Conservation (phyloP, 2,888 invertebrate genomes). For the Rotaria sp. region DNA sequence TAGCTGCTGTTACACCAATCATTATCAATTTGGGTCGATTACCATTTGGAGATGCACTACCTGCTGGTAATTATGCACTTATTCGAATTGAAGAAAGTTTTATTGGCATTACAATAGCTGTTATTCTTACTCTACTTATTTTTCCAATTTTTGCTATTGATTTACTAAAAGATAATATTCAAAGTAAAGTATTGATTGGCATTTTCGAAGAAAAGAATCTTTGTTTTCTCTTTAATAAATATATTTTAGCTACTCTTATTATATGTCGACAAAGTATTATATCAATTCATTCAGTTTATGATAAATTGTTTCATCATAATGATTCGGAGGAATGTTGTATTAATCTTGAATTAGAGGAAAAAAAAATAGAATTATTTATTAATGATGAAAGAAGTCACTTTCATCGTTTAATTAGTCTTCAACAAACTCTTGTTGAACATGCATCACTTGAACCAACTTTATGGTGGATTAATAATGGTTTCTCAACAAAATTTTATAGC, state of each 20-base stretch:
- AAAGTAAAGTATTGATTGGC: not conserved
- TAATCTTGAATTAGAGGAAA: not conserved
- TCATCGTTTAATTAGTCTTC: not conserved
- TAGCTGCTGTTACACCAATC: not conserved
- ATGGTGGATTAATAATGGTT: not conserved
- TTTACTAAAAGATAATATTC: not conserved
- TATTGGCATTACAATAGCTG: not conserved
- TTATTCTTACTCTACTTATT: not conserved
- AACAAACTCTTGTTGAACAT: not conserved
- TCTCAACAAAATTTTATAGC: not conserved
- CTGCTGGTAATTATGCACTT: not conserved
- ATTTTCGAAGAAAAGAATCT: no score
- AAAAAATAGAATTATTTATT: not conserved
- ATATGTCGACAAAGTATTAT: not conserved
- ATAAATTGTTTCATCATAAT: not conserved
- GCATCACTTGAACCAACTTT: not conserved
- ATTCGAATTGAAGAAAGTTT: slow-evolving; percentile 19
- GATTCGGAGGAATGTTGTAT: not conserved
- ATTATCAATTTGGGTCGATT: not conserved
- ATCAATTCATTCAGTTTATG: not conserved
- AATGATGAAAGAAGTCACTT: not conserved
- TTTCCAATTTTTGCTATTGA: slow-evolving; percentile 3
- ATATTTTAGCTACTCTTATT: not conserved
- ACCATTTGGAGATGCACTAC: not conserved
- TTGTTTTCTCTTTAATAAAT: no score